These are phyloP conservation scores for Nannoperca obscura DNA, from an alignment of 2,797 vertebrate species.

Conservation along the genomic window DNA sequence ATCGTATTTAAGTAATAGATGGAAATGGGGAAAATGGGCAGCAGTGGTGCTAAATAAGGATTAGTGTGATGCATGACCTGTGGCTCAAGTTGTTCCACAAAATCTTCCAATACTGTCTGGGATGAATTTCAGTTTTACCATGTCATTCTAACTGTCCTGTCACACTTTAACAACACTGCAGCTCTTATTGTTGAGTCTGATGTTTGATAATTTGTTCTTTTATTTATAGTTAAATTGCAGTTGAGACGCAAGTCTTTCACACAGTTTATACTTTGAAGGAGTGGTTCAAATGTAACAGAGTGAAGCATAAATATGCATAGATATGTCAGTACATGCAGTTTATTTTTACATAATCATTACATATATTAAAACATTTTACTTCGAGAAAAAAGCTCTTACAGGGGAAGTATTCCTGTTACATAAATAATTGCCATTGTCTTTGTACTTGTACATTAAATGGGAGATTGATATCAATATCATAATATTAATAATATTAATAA, in stretches of 20 bases:
- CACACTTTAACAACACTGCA: not conserved
- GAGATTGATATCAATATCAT: not conserved
- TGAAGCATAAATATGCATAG: not conserved
- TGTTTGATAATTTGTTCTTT: not conserved
- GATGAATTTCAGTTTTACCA: not conserved
- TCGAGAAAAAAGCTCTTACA: not conserved
- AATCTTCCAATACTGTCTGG: not conserved
- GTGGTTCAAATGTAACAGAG: not conserved
- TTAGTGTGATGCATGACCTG: slow-evolving; percentile 40
- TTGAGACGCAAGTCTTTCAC: not conserved
- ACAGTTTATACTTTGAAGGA: not conserved
- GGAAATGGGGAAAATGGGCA: slow-evolving; percentile 30
- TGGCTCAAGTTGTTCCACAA: slow-evolving; percentile 40
- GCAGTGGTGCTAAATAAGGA: slow-evolving; percentile 48
- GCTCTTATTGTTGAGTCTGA: not conserved
- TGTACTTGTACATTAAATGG: not conserved
- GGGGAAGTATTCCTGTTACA: not conserved
- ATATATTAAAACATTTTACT: no score
- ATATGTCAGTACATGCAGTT: not conserved
- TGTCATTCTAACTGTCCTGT: not conserved
- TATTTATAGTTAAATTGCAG: not conserved
- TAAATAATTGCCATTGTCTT: not conserved
- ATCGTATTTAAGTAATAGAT: slow-evolving; percentile 46
- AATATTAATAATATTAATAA: not conserved
- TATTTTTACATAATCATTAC: no score